Base-by-base conservation (phyloP, 2,888 invertebrate species). In the Siphonodentalium dalli region DNA sequence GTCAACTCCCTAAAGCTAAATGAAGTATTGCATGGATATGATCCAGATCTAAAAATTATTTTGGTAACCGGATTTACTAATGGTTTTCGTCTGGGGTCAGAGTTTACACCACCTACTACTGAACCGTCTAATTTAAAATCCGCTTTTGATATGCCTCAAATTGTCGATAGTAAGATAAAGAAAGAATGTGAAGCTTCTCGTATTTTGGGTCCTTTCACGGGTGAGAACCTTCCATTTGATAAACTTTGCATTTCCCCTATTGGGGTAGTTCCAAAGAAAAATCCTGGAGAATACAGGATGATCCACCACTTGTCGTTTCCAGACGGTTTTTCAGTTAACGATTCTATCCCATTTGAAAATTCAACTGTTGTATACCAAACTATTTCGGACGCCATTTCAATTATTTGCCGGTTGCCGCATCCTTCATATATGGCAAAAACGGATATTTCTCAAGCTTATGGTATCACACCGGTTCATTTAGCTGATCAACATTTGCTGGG, bases 281-380 rank as follows among this genome's bases (percentile, higher is more conserved):
- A n/a, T 0, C 42, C 42, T 3, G 43, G 46, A 23, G 33, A 53
- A 27, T 54, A 38, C 20, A 24, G 53, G 5, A 37, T 58, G 18
- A 58, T 53, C 13, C 58, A 58, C 15, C 50, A 54, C 28, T 35
- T 54, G 2, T 45, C 41, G 8, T 54, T 28, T 20, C 58, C 58
- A 2, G n/a, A 39, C 15, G 54, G 58, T 0, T 15, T 21, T 8
- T 58, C 54, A 4, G 43, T 58, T 8, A 58, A 58, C 28, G 33
- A 40, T 13, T 45, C 21, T n/a, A 50, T 58, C 6, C 50, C 50
- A n/a, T 26, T 18, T 20, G 11, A 41, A 13, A 40, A 51, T 11
- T 11, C 46, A 11, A 38, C 28, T 13, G 54, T 58, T 20, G 9
- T 13, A 4, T 58, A 58, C 39, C 24, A 35, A 8, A 33, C 46